Percentiles rank a stretch among this genome's conserved stretches.
Conservation (phyloP, 2,797 vertebrate species). For the Muraenolepis orangiensis region DNA sequence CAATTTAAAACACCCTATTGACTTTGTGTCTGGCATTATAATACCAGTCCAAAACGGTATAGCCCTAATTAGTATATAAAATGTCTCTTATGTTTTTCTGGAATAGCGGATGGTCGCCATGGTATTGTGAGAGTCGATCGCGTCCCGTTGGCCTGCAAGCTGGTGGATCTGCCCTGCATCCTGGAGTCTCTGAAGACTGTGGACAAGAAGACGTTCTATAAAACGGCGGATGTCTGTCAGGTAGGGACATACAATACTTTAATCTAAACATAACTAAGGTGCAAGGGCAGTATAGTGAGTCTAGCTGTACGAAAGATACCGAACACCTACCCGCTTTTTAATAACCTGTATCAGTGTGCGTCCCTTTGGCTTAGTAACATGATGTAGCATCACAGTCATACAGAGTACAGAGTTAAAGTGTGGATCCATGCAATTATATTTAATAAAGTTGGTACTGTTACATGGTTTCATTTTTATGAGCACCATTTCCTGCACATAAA, state of each 20-base stretch:
- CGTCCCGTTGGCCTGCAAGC: slow-evolving; percentile 86
- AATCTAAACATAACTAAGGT: background rate
- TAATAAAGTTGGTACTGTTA: no score
- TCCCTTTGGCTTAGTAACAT: background rate
- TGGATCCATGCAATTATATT: no score
- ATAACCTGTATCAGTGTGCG: background rate
- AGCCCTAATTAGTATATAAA: background rate
- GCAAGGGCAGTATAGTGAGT: background rate
- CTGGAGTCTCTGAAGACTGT: slow-evolving; percentile 89
- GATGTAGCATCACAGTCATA: no score
- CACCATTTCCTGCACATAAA: no score
- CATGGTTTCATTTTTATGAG: no score
- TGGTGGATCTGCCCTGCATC: slow-evolving; percentile 93
- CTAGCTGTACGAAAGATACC: background rate
- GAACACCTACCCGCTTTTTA: background rate
- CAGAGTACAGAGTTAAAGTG: no score
- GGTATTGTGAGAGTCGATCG: slow-evolving; percentile 89
- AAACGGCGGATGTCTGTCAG: slow-evolving; percentile 95
- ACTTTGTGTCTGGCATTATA: background rate
- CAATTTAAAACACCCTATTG: background rate
- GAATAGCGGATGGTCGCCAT: slow-evolving; percentile 83
- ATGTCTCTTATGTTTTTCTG: background rate
- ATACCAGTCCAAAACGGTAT: background rate
- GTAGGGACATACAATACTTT: slow-evolving; percentile 60
- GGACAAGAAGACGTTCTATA: slow-evolving; percentile 95